These are phyloP conservation scores for Diuraphis noxia DNA, from an alignment of 1,140 invertebrate species.

Conservation along the genomic window DNA sequence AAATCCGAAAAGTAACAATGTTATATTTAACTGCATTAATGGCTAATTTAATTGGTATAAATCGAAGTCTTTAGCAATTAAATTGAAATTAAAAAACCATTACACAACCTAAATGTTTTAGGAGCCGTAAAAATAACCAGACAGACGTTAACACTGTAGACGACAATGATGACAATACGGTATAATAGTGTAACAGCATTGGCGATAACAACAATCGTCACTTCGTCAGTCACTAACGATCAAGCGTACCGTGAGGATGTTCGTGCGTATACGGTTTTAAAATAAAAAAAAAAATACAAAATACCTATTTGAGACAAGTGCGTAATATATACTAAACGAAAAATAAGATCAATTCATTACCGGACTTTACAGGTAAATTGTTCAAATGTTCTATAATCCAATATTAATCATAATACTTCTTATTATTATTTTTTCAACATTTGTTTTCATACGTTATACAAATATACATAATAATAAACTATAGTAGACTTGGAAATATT, in stretches of 20 bases:
- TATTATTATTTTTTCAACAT: neutral
- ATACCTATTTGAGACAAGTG: neutral
- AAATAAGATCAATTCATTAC: neutral
- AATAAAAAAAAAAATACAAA: neutral
- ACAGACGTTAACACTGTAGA: neutral
- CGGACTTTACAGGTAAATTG: neutral
- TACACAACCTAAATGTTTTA: neutral
- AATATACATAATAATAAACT: neutral
- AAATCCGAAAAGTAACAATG: neutral
- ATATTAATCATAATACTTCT: neutral
- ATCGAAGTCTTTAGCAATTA: neutral
- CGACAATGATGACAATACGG: neutral
- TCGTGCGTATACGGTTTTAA: neutral
- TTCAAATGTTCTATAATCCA: neutral
- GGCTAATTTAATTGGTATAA: neutral
- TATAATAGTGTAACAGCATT: neutral
- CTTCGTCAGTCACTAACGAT: neutral
- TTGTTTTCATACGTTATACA: neutral
- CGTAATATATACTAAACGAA: neutral
- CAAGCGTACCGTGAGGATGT: neutral
- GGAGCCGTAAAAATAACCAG: neutral
- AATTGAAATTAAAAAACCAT: neutral
- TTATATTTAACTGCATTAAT: neutral
- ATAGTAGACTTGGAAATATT: neutral
- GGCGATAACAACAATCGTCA: constrained; percentile 8